phyloP scores from a whole-genome alignment of 2,888 invertebrate species.

The Thumatha senex region DNA sequence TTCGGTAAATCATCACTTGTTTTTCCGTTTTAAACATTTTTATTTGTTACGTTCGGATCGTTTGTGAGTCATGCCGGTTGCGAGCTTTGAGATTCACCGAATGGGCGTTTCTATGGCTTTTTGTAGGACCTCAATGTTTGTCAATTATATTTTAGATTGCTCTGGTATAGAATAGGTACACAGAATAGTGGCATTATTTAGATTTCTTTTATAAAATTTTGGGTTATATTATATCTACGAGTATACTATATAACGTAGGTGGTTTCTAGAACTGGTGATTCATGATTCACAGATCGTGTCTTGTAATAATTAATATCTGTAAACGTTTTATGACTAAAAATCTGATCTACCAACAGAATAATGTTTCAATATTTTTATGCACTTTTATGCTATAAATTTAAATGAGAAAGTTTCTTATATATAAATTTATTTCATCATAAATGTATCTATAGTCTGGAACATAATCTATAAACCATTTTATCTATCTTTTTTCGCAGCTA shows the following conservation, averaged over 20 bases:
- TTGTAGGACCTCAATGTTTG: conserved; percentile 39
- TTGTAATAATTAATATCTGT: too few species aligned
- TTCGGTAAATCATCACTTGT: conserved; percentile 55
- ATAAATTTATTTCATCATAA: too few species aligned
- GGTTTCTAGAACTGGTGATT: too few species aligned
- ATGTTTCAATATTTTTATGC: too few species aligned
- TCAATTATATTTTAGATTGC: conserved; percentile 59
- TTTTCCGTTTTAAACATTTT: conserved; percentile 57
- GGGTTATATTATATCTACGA: neutral
- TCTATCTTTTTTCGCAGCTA: too few species aligned
- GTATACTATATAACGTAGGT: neutral
- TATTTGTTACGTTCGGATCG: conserved; percentile 61
- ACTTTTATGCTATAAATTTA: too few species aligned
- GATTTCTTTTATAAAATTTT: neutral
- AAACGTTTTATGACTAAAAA: too few species aligned
- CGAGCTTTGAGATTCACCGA: conserved; percentile 61
- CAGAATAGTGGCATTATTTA: conserved; percentile 19
- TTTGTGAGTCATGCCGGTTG: conserved; percentile 66
- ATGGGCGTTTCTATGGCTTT: conserved; percentile 52
- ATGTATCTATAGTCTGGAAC: too few species aligned
- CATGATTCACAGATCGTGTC: too few species aligned
- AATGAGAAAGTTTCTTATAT: too few species aligned
- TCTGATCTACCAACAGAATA: too few species aligned
- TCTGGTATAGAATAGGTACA: conserved; percentile 38
- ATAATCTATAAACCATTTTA: too few species aligned